Base-by-base conservation (phyloP, 2,797 vertebrate genomes). In the Pipistrellus pygmaeus region DNA sequence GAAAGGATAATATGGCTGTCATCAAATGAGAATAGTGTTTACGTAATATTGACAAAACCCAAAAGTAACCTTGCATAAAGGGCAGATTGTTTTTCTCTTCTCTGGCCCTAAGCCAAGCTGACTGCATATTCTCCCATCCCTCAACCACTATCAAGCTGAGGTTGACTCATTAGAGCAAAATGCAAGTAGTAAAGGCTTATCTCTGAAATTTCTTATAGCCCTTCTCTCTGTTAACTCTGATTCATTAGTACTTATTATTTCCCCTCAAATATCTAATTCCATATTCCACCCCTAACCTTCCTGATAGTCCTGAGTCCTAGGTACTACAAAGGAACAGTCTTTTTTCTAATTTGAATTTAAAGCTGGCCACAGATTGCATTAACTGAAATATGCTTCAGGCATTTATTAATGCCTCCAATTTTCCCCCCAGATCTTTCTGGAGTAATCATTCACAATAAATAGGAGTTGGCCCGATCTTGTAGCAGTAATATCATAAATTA, bases 21-120 rank as follows among this genome's bases (percentile, higher is more conserved):
- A 51, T 60, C 78, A 96, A 92, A 72, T 69, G 51, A 95, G 71
- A 95, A 93, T 13, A 38, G 20, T 87, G 48, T 38, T 95, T 93
- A 84, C 81, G 18, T 55, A 77, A 84, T 30, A 78, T 4, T 64
- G 25, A 92, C 32, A 48, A 93, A 55, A 87, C 68, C 14, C 76
- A 44, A 92, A 90, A 60, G 85, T 69, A 64, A 30, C 12, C 15
- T 57, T 94, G 55, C 51, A 44, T 38, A 25, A 87, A 84, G 23
- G 7, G 20, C 41, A 77, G 69, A 66, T 25, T 76, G 64, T 55
- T 82, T 88, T 69, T 82, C 60, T 75, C n/a, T 32, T 5, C 55
- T 80, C 5, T 73, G 93, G 77, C 73, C 32, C 23, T 77, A 44
- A 69, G 32, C 35, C 93, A 95, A 64, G 5, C 25, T 73, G 46